Evolutionary conservation across 2,113 vertebrate genomes (phyloP), one percentile per base, ranked within the genome.

Genomic region (Carassius gibelio): DNA sequence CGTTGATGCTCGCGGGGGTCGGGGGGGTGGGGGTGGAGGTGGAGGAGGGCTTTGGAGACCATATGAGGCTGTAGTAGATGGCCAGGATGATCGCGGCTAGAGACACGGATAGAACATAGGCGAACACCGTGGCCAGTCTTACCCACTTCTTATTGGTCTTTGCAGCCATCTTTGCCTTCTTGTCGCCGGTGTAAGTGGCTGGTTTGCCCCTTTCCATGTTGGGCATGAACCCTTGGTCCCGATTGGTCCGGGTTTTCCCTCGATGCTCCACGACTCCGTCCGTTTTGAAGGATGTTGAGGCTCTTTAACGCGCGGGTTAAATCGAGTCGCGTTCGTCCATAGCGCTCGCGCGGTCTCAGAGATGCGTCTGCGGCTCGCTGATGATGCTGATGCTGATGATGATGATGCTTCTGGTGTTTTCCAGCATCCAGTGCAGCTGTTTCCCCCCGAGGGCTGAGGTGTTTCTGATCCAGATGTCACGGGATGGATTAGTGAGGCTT

Each of bases 111-210:
- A 99, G 94, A 72, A 99, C 97, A 93, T 99, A 99, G 57, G 97
- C 98, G 92, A 99, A 96, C 82, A 99, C 98, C 59, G 98, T 99
- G 94, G 98, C 98, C 84, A 99, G 92, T 94, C 98, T 96, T 92
- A 99, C 97, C 98, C 98, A 99, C 95, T 99, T 98, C 95, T 98
- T 98, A 95, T 99, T 99, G 90, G 97, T 99, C 94, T 98, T 99
- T 94, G 98, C 97, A 93, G 97, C 97, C 97, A 99, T 98, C 94
- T 97, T 98, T 91, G 98, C 98, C 96, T 99, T 99, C 94, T 99
- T 99, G 94, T 99, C 98, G 93, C 98, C 98, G 57, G 97, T 99
- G 90, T 99, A 99, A 86, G 97, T 98, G 87, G 98, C 97, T 91
- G 97, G 97, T 93, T 97, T 99, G 93, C 97, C 96, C 95, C 97